A percentile compares a stretch with the other conserved stretches of the same genome.
phyloP scores from a whole-genome alignment of 2,113 vertebrate species.

The Athene cunicularia region DNA sequence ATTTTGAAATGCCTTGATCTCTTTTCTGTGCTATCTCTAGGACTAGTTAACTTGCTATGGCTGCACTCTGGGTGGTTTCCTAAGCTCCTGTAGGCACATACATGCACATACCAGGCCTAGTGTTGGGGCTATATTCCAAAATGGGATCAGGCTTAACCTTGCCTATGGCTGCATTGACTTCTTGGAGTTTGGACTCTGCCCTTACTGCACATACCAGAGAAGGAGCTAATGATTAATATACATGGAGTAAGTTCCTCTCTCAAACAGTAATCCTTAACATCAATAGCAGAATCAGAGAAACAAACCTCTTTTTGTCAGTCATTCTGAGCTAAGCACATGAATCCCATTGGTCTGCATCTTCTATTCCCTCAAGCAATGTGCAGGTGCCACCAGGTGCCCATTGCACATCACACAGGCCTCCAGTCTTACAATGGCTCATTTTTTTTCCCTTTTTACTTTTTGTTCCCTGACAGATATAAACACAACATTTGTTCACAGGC shows the following conservation, averaged over 20 bases:
- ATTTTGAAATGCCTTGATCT: not conserved
- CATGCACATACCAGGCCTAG: rapidly evolving
- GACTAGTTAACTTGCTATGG: rapidly evolving
- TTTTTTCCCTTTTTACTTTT: not conserved
- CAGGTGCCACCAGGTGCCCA: not conserved
- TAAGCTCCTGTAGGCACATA: rapidly evolving
- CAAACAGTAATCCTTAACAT: no score
- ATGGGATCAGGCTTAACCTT: not conserved
- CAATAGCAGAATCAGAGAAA: not conserved
- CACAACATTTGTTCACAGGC: not conserved
- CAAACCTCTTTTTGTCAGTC: not conserved
- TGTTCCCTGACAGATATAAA: not conserved
- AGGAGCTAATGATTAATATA: not conserved
- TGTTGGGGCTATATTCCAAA: not conserved
- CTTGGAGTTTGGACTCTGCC: not conserved
- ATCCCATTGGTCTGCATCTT: not conserved
- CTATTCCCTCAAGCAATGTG: not conserved
- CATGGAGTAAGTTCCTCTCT: not conserved
- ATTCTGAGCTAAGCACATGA: rapidly evolving
- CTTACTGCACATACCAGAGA: not conserved
- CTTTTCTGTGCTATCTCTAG: not conserved
- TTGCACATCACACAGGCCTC: rapidly evolving
- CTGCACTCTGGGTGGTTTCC: rapidly evolving
- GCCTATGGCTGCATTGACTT: rapidly evolving
- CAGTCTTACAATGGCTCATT: not conserved